Percentiles rank a stretch among this genome's conserved stretches.
Conservation (phyloP, 37 sponge, comb jelly and placozoan species). For the Bolinopsis microptera region DNA sequence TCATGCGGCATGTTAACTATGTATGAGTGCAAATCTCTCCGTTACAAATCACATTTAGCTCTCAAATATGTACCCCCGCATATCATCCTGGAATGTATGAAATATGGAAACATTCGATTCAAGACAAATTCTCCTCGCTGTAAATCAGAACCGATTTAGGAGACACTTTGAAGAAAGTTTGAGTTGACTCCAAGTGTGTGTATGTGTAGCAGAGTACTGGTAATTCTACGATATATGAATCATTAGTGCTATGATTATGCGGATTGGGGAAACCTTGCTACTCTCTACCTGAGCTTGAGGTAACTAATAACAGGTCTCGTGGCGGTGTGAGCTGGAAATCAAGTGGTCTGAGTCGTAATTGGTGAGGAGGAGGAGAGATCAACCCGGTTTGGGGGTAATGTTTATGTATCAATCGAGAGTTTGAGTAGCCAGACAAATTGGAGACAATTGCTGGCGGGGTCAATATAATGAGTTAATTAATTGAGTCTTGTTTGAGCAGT, state of each 20-base stretch:
- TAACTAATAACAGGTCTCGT: not conserved
- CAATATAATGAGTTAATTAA: no score
- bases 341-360: not conserved
- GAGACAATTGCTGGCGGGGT: no score
- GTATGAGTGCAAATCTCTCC: no score
- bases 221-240: not conserved
- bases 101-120: not conserved
- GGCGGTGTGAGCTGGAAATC: not conserved
- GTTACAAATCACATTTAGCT: no score
- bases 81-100: no score
- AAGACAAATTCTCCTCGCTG: not conserved
- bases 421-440: no score
- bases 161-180: not conserved
- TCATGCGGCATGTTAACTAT: no score
- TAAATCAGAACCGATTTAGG: not conserved
- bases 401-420: no score
- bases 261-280: not conserved
- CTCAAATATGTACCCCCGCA: no score
- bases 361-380: not conserved
- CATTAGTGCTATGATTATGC: not conserved
- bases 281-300: not conserved
- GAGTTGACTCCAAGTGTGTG: not conserved
- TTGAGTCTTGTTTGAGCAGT: no score
- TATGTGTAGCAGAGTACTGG: not conserved
- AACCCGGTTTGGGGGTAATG: no score